Conservation (phyloP, 2,888 invertebrate genomes). For the Macrophya annulata region DNA sequence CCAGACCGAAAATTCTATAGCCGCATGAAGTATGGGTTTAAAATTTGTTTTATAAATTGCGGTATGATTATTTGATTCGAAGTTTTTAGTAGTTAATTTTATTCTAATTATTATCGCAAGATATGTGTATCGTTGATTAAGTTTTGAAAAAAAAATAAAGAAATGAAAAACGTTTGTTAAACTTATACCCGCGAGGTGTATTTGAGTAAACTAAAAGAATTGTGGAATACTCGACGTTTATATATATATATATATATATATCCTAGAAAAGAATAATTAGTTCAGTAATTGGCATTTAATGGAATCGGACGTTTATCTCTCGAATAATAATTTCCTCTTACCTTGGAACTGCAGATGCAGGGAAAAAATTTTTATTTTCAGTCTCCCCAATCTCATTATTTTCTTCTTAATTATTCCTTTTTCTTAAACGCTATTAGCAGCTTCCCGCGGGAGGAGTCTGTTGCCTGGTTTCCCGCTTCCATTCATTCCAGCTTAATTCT, state of each 20-base stretch:
- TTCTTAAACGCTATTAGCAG: slow-evolving; percentile 69
- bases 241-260: too few species aligned
- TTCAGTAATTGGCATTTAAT: slow-evolving; percentile 64
- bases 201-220: slow-evolving; percentile 5
- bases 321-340: slow-evolving; percentile 64
- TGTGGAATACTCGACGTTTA: slow-evolving; percentile 18
- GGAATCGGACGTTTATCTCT: slow-evolving; percentile 62
- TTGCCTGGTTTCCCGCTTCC: slow-evolving; percentile 64
- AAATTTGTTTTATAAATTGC: background rate
- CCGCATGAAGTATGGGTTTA: background rate
- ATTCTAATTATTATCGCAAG: background rate
- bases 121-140: background rate
- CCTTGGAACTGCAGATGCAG: slow-evolving; percentile 58
- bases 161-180: background rate
- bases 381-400: slow-evolving; percentile 65
- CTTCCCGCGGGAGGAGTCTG: slow-evolving; percentile 65
- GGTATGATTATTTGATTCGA: background rate
- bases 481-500: slow-evolving; percentile 65
- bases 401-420: slow-evolving; percentile 71
- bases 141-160: background rate
- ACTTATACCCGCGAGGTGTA: background rate
- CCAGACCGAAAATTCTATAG: background rate
- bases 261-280: slow-evolving; percentile 64
- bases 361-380: slow-evolving; percentile 63
- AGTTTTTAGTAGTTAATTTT: background rate